Base-by-base conservation (phyloP, 2,888 invertebrate species). In the Smittia aterrima region DNA sequence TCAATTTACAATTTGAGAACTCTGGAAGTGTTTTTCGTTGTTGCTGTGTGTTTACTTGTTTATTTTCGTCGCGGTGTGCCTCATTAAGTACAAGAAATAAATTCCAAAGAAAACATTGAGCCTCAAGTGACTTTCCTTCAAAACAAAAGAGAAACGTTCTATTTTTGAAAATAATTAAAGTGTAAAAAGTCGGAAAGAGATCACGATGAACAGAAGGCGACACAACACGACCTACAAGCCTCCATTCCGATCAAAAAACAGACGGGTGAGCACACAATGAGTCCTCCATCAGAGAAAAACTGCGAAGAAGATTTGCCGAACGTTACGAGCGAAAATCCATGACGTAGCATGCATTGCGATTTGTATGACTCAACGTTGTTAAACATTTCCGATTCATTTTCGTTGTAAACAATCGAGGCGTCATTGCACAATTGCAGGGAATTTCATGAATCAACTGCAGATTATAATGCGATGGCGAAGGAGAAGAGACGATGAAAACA, bases 231-330 rank as follows among this genome's bases (percentile, higher is more conserved):
- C 77, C 53, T 78, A 78, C 66, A 79, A 77, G 75, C 78, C 78
- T 32, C 78, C 81, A 78, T 81, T 82, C 76, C 25, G 70, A 25
- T 78, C 77, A 78, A 79, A 80, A 77, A 81, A 79, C 75, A 80
- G 81, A 76, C 79, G 82, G 81, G 81, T 81, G 78, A 82, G 81
- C 70, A 16, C 24, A 16, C 20, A 58, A 18, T 20, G 9, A 58
- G 9, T 58, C 9, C 18, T 9, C 9, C 3, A 58, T 2, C 2
- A 18, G 18, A 22, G 18, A 58, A 11, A 58, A 20, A 58, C 1
- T 58, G 58, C 18, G 22, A 58, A 20, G 18, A 18, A 18, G 58
- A 58, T 20, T 18, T 4, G 2, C 58, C 58, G 20, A 3, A 7
- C 58, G 20, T 58, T 58, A 20, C 58, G 2, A 9, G 58, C 16